Evolutionary conservation across 2,888 invertebrate species (phyloP).

Genomic region (Notodonta ziczac): DNA sequence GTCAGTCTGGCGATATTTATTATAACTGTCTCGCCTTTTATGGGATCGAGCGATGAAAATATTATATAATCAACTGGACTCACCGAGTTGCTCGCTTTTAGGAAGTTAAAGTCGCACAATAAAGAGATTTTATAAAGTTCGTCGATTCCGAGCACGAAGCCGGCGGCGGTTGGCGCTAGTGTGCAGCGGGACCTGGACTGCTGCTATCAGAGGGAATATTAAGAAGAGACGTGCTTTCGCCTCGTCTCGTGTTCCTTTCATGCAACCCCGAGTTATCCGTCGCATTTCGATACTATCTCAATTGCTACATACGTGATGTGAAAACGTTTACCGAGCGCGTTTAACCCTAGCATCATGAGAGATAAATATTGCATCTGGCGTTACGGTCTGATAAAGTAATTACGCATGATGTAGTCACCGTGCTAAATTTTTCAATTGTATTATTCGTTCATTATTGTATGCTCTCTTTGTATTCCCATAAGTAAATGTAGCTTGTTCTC

Average conservation of each 20-base stretch:
- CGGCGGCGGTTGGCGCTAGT: slow-evolving; percentile 28
- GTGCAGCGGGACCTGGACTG: slow-evolving; percentile 20
- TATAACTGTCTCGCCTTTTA: too few relatives aligned
- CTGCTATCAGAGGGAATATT: slow-evolving; percentile 40
- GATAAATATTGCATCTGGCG: slow-evolving; percentile 4
- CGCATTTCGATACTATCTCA: slow-evolving; percentile 43
- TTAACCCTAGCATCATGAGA: background rate
- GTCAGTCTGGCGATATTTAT: too few relatives aligned
- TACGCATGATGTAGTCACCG: background rate
- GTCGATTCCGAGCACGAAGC: slow-evolving; percentile 38
- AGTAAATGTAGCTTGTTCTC: too few relatives aligned
- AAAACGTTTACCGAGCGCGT: slow-evolving; percentile 17
- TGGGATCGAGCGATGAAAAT: background rate
- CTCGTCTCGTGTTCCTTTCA: slow-evolving; percentile 32
- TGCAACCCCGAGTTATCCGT: slow-evolving; percentile 32
- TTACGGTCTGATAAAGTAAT: background rate
- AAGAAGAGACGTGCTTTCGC: slow-evolving; percentile 34
- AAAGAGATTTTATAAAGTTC: slow-evolving; percentile 43
- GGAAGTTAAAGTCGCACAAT: slow-evolving; percentile 32
- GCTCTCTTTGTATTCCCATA: too few relatives aligned
- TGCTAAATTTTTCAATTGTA: background rate
- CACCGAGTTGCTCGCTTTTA: slow-evolving; percentile 31
- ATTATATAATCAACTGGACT: slow-evolving; percentile 17
- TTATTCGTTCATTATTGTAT: too few relatives aligned
- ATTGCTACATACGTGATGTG: slow-evolving; percentile 35